Evolutionary conservation across 2,797 vertebrate species (phyloP).

Genomic region (Tangara arthus): DNA sequence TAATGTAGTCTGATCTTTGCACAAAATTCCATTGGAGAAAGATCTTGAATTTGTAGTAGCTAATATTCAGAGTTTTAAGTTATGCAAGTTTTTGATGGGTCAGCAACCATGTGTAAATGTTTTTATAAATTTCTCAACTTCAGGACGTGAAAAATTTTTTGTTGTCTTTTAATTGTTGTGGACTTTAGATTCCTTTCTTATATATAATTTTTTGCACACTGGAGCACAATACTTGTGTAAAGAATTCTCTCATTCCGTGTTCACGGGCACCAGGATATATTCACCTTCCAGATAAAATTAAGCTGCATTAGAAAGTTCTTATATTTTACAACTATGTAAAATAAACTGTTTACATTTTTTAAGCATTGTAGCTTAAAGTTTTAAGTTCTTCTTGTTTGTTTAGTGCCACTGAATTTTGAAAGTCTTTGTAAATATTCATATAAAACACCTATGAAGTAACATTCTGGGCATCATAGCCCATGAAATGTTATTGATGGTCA

Average conservation of each 20-base stretch:
- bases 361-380: slow-evolving; percentile 80
- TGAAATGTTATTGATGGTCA: slow-evolving; percentile 82
- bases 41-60: slow-evolving; percentile 62
- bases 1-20: slow-evolving; percentile 49
- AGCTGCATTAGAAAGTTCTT: slow-evolving; percentile 75
- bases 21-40: slow-evolving; percentile 62
- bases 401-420: slow-evolving; percentile 75
- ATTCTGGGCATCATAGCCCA: slow-evolving; percentile 65
- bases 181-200: slow-evolving; percentile 71
- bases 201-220: slow-evolving; percentile 76
- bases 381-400: slow-evolving; percentile 73
- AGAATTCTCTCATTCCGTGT: slow-evolving; percentile 78
- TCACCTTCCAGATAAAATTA: slow-evolving; percentile 72
- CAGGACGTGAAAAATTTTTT: slow-evolving; percentile 57
- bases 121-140: slow-evolving; percentile 77
- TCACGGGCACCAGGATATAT: slow-evolving; percentile 71
- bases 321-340: slow-evolving; percentile 80
- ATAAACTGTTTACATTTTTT: slow-evolving; percentile 85
- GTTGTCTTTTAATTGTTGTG: slow-evolving; percentile 73
- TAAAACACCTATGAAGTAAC: slow-evolving; percentile 81
- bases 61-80: slow-evolving; percentile 64
- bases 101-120: slow-evolving; percentile 72
- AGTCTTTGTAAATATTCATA: slow-evolving; percentile 79
- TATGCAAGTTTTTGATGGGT: slow-evolving; percentile 71
- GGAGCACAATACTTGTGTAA: slow-evolving; percentile 80